Evolutionary conservation across 2,888 invertebrate genomes (phyloP).

Genomic region (Athrips mouffetella): DNA sequence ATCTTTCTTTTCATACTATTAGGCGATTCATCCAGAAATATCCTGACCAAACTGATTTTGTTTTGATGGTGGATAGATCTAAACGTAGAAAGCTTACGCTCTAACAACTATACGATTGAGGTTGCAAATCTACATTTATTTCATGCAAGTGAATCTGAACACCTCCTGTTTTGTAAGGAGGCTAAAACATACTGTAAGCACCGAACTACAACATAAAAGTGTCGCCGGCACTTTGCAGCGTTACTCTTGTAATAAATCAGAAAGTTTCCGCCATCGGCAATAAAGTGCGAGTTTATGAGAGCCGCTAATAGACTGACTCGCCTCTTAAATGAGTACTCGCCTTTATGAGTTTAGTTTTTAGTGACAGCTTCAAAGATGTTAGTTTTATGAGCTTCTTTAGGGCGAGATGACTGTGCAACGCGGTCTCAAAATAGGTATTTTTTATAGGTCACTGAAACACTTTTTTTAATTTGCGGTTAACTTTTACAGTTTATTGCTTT

Average conservation of each 20-base stretch:
- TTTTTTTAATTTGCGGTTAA: too few relatives aligned
- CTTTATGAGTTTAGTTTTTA: slow-evolving; percentile 10
- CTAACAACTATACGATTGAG: too few relatives aligned
- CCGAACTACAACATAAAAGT: background rate
- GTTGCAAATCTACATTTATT: too few relatives aligned
- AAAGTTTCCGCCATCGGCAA: slow-evolving; percentile 47
- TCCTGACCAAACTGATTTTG: too few relatives aligned
- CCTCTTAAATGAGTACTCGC: slow-evolving; percentile 7
- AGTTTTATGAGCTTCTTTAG: background rate
- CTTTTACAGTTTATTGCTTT: too few relatives aligned
- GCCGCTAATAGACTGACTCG: slow-evolving; percentile 36
- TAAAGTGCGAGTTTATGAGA: slow-evolving; percentile 47
- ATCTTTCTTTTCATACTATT: too few relatives aligned
- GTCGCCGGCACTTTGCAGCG: background rate
- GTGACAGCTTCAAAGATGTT: background rate
- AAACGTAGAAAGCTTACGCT: too few relatives aligned
- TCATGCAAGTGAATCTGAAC: too few relatives aligned
- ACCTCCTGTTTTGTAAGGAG: too few relatives aligned
- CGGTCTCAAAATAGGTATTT: background rate
- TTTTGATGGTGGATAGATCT: too few relatives aligned
- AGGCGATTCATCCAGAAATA: too few relatives aligned
- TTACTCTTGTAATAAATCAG: slow-evolving; percentile 38
- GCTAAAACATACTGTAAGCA: background rate
- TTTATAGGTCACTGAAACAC: too few relatives aligned
- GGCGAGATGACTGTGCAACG: background rate